Conservation (phyloP, 1,140 invertebrate species). For the Pseudomyrmex dendroicus region DNA sequence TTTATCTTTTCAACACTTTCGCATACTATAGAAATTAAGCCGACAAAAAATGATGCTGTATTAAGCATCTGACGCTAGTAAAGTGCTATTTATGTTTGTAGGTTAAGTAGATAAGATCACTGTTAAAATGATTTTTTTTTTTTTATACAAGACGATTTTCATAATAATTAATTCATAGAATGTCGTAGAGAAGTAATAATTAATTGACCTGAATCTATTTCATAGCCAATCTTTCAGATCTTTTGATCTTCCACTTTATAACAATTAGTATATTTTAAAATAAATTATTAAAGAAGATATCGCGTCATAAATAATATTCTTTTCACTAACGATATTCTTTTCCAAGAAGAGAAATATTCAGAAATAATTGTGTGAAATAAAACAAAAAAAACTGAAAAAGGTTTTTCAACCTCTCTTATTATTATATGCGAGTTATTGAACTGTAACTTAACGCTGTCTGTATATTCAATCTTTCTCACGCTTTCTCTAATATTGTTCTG, state of each 20-base stretch:
- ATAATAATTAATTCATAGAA: background rate
- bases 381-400: no score
- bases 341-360: background rate
- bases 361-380: background rate
- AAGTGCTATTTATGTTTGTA: background rate
- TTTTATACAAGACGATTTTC: background rate
- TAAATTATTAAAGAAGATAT: background rate
- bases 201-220: conserved; percentile 16
- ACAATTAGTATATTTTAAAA: conserved; percentile 10
- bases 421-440: background rate
- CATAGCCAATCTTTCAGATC: background rate
- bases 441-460: background rate
- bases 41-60: background rate
- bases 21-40: background rate
- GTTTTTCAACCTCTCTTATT: no score
- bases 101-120: background rate
- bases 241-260: background rate
- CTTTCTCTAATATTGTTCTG: background rate
- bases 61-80: background rate
- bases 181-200: background rate
- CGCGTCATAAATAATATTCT: background rate
- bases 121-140: background rate
- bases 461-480: background rate
- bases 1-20: conserved; percentile 18
- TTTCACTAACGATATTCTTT: background rate